Percentiles rank a stretch among this genome's conserved stretches.
These are phyloP conservation scores for Rhogogaster chlorosoma DNA, from an alignment of 2,888 invertebrate species.

Conservation along the genomic window DNA sequence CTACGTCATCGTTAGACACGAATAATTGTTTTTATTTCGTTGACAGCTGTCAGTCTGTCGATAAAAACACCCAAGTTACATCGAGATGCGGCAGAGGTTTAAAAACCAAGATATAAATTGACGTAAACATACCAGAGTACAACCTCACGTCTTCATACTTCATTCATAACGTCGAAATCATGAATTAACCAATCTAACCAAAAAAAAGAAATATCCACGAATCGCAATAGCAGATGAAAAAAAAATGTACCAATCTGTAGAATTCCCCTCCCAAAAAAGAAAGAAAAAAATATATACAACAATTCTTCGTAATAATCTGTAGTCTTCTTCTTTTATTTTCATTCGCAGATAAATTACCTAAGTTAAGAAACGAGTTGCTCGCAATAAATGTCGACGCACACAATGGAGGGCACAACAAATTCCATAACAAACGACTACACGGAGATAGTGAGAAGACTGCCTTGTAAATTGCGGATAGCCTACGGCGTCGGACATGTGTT, in stretches of 20 bases:
- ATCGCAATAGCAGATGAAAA: not conserved
- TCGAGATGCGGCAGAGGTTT: not conserved
- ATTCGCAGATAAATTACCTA: not conserved
- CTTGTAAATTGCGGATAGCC: slow-evolving; percentile 78
- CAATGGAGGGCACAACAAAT: slow-evolving; percentile 66
- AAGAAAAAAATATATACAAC: not conserved
- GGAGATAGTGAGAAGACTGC: slow-evolving; percentile 78
- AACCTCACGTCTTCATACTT: not conserved
- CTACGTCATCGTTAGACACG: not conserved
- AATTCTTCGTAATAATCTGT: not conserved
- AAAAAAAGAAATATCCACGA: not conserved
- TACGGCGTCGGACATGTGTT: slow-evolving; percentile 92
- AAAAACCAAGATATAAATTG: not conserved
- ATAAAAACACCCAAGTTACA: not conserved
- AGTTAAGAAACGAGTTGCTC: not conserved
- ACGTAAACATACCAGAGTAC: not conserved
- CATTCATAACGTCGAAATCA: not conserved
- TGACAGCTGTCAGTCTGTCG: slow-evolving; percentile 11
- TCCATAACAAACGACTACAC: slow-evolving; percentile 76
- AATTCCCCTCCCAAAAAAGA: not conserved
- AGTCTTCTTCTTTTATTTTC: not conserved
- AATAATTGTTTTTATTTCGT: not conserved
- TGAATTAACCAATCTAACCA: not conserved
- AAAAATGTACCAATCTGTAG: not conserved
- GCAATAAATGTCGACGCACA: not conserved